Base-by-base conservation (phyloP, 2,888 invertebrate species). In the Pristionchus maxplancki region DNA sequence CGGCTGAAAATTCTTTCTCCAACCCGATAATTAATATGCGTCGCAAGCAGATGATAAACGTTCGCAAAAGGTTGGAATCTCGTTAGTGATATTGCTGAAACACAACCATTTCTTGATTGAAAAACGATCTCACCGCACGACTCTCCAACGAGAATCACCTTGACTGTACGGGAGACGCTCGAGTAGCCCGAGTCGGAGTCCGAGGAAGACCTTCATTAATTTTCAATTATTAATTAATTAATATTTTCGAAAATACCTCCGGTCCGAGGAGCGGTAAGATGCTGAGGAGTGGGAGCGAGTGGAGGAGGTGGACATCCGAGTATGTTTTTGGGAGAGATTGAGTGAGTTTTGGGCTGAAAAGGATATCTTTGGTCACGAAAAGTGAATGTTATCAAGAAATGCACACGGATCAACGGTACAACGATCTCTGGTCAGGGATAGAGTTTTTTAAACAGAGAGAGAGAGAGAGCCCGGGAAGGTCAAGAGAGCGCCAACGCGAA, bases 1-100 rank as follows among this genome's bases (percentile, higher is more conserved):
- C 92, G 34, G 90, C 92, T 91, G 74, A 85, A 88, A 88, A 48
- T 48, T 34, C n/a, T n/a, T n/a, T n/a, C n/a, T n/a, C n/a, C n/a
- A n/a, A n/a, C n/a, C n/a, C n/a, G n/a, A n/a, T n/a, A n/a, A n/a
- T n/a, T n/a, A n/a, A n/a, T n/a, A n/a, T n/a, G n/a, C n/a, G n/a
- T n/a, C n/a, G n/a, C n/a, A n/a, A n/a, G n/a, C n/a, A n/a, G n/a
- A n/a, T n/a, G n/a, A n/a, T n/a, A n/a, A n/a, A n/a, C n/a, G n/a
- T n/a, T n/a, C n/a, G n/a, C n/a, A n/a, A n/a, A n/a, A n/a, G n/a
- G n/a, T n/a, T n/a, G n/a, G n/a, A n/a, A n/a, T n/a, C n/a, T n/a
- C n/a, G n/a, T n/a, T n/a, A n/a, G n/a, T n/a, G n/a, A n/a, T n/a
- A n/a, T n/a, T n/a, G n/a, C 6, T 58, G 53, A 58, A 58, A 58